Conservation (phyloP, 2,888 invertebrate species). For the Machimus rusticus region DNA sequence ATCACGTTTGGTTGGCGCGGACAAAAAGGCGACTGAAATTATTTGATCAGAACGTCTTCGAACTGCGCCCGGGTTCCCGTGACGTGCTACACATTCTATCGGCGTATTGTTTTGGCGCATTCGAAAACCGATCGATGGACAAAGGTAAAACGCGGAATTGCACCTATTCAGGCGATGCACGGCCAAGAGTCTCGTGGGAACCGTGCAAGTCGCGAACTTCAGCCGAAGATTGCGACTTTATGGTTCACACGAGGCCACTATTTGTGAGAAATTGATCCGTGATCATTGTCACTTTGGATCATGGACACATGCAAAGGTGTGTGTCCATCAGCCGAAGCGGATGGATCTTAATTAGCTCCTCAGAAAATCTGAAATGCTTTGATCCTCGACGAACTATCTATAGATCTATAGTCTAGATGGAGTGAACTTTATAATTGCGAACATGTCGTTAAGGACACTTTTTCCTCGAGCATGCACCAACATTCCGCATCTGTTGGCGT, state of each 20-base stretch:
- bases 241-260: constrained; percentile 24
- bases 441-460: constrained; percentile 39
- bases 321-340: not conserved
- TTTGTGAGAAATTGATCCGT: constrained; percentile 19
- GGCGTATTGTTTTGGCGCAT: constrained; percentile 24
- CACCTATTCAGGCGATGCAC: constrained; percentile 26
- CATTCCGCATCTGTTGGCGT: constrained; percentile 27
- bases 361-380: not conserved
- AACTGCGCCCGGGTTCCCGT: not conserved
- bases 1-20: not conserved
- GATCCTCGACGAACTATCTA: not conserved
- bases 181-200: constrained; percentile 16
- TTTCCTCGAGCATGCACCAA: constrained; percentile 8
- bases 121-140: constrained; percentile 35
- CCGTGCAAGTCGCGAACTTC: not conserved
- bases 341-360: not conserved
- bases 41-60: constrained; percentile 11
- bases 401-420: not conserved
- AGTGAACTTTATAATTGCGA: constrained; percentile 22
- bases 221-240: not conserved
- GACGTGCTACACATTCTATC: constrained; percentile 36
- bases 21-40: constrained; percentile 10
- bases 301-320: not conserved
- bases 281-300: not conserved
- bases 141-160: constrained; percentile 16